A percentile compares a stretch with the other conserved stretches of the same genome.
These are phyloP conservation scores for Sminthurides bifidus DNA, from an alignment of 1,140 invertebrate species.

Conservation along the genomic window DNA sequence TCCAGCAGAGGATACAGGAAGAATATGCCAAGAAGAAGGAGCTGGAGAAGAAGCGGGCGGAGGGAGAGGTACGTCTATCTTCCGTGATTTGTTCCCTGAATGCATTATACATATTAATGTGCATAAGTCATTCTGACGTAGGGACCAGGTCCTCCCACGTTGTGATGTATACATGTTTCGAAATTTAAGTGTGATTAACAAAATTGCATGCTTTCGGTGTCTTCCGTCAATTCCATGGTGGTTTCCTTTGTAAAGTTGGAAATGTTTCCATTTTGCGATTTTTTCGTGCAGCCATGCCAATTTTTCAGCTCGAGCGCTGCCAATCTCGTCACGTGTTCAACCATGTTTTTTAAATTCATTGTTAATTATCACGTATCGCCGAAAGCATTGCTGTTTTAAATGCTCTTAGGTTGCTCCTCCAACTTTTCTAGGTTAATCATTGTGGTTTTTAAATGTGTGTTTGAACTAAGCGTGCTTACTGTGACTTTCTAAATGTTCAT, in stretches of 20 bases:
- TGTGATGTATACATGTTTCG: too few species aligned
- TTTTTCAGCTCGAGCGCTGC: too few species aligned
- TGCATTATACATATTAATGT: background rate
- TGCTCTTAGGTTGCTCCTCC: background rate
- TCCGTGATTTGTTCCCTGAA: background rate
- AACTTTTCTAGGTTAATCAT: background rate
- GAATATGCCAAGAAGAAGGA: slow-evolving; percentile 91
- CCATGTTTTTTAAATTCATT: too few species aligned
- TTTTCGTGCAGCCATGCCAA: too few species aligned
- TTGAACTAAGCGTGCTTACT: background rate
- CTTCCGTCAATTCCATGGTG: background rate
- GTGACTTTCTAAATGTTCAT: background rate
- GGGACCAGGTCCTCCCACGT: background rate
- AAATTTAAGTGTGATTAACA: background rate
- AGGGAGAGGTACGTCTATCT: slow-evolving; percentile 62
- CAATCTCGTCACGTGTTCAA: too few species aligned
- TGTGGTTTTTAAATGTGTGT: background rate
- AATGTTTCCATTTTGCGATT: too few species aligned
- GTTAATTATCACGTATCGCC: too few species aligned
- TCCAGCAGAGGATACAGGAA: slow-evolving; percentile 83
- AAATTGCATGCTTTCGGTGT: background rate
- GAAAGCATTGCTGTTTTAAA: too few species aligned
- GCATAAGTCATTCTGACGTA: background rate
- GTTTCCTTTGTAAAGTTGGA: too few species aligned
- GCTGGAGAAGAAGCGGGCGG: slow-evolving; percentile 87